Base-by-base conservation (phyloP, 1,140 invertebrate species). In the Pissodes strobi region DNA sequence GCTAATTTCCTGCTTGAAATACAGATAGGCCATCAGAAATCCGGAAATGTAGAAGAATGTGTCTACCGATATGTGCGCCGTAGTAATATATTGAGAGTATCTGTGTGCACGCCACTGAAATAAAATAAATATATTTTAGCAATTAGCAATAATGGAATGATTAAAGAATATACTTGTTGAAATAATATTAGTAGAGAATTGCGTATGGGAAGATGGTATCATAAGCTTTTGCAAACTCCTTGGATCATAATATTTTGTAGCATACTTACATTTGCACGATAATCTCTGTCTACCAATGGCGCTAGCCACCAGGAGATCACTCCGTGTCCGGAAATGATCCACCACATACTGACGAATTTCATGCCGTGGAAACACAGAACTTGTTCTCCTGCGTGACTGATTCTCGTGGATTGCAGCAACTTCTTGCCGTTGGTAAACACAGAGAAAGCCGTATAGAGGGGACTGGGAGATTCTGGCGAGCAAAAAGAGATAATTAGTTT, bases 291-390 rank as follows among this genome's bases (percentile, higher is more conserved):
- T n/a, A 43, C 27, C 10, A 49, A 3, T 13, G 53, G 62, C 15
- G 23, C 22, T 3, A 64, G 39, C 18, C 3, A 22, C 53, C 45
- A 58, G 1, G 45, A 39, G 22, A 55, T 34, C 2, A 43, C 12
- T 9, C 59, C 60, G 39, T 69, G 67, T 22, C 65, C 75, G 3
- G 72, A 57, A 27, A 78, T 66, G 21, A 78, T 71, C 76, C 76
- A 78, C 34, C 70, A 43, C 43, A 75, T 76, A 55, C 73, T 76
- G 5, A 78, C 58, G 17, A 76, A 71, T 45, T 72, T 69, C 17
- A 78, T 62, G 12, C 77, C 77, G 63, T 77, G 59, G 25, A 78
- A 69, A 53, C 69, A 72, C 9, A 72, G 58, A 18, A 78, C 67
- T 19, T 74, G 69, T 15, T 74, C 72, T 10, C 30, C 30, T 6